Percentiles rank a stretch among this genome's conserved stretches.
These are phyloP conservation scores for Borostomias antarcticus DNA, from an alignment of 2,797 vertebrate species.

Conservation along the genomic window DNA sequence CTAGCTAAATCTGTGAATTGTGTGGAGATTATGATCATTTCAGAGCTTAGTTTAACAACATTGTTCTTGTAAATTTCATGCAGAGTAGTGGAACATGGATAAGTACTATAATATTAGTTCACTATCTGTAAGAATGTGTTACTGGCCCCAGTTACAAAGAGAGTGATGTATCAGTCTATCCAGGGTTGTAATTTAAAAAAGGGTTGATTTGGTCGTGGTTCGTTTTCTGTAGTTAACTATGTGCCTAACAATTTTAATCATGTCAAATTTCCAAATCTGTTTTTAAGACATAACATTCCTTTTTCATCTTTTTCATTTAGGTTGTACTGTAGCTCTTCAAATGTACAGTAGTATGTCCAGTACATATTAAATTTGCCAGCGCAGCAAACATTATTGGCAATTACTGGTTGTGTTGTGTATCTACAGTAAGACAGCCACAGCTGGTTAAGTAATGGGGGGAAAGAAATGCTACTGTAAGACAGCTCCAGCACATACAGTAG, in stretches of 20 bases:
- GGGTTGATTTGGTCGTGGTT: neutral
- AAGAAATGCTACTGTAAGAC: too few relatives aligned
- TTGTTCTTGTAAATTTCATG: neutral
- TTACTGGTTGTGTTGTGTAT: too few relatives aligned
- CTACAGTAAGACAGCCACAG: too few relatives aligned
- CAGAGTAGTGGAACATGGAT: neutral
- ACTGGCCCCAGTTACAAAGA: too few relatives aligned
- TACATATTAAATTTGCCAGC: conserved; percentile 3
- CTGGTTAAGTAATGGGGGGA: too few relatives aligned
- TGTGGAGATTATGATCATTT: neutral
- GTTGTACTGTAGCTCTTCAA: neutral
- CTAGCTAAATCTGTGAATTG: neutral
- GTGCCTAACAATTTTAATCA: too few relatives aligned
- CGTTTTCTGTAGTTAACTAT: neutral
- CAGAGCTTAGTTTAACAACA: neutral
- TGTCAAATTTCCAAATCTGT: conserved; percentile 5
- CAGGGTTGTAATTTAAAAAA: neutral
- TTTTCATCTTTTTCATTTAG: neutral
- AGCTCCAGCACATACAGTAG: too few relatives aligned
- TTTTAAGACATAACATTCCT: neutral
- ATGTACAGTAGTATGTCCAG: neutral
- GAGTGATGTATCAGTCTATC: neutral
- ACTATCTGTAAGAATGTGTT: neutral
- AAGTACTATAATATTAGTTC: neutral
- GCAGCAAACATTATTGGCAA: too few relatives aligned